phyloP scores from a whole-genome alignment of 2,113 vertebrate species.

The Grammomys surdaster region DNA sequence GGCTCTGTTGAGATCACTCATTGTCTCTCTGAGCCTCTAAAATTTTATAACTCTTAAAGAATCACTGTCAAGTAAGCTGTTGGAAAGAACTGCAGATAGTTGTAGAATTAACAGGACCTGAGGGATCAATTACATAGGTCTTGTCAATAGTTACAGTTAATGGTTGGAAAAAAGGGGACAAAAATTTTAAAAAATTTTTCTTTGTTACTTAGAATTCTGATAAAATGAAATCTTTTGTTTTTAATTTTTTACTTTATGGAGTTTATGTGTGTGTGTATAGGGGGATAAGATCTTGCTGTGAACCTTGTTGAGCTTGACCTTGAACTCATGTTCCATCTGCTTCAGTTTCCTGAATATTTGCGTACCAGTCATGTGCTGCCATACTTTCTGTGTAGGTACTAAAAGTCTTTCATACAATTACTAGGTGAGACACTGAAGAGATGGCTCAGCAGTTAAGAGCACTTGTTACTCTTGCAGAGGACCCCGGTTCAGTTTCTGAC shows the following conservation, averaged over 20 bases:
- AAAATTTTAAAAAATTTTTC: not conserved
- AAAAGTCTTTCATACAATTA: not conserved
- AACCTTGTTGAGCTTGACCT: not conserved
- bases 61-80: not conserved
- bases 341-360: not conserved
- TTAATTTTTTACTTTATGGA: not conserved
- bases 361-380: not conserved
- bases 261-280: not conserved
- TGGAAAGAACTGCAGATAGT: not conserved
- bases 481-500: not conserved
- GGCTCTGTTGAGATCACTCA: not conserved
- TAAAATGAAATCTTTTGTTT: not conserved
- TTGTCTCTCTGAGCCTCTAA: slow-evolving; percentile 33
- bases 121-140: not conserved
- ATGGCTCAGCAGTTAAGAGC: not conserved
- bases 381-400: not conserved
- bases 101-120: not conserved
- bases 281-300: not conserved
- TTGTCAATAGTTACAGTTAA: not conserved
- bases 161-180: not conserved
- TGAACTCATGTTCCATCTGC: not conserved
- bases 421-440: not conserved
- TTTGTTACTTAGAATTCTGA: slow-evolving; percentile 54
- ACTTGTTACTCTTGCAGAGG: not conserved
- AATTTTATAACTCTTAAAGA: slow-evolving; percentile 25